Evolutionary conservation across 2,113 vertebrate species (phyloP).

Genomic region (Caretta caretta): DNA sequence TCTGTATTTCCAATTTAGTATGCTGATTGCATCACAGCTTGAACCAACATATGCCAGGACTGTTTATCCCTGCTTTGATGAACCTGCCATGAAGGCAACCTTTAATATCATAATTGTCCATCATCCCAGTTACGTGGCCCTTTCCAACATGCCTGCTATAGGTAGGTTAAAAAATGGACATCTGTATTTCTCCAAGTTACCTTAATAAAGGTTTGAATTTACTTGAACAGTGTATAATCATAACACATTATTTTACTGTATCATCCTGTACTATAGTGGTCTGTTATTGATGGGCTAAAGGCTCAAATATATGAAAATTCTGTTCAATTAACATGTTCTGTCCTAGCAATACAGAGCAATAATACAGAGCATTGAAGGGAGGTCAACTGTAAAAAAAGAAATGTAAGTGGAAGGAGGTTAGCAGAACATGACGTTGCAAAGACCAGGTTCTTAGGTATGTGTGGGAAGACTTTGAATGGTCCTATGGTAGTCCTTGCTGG

Average conservation of each 20-base stretch:
- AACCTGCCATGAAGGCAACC: slow-evolving; percentile 85
- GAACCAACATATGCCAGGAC: slow-evolving; percentile 81
- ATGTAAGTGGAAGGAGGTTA: neutral
- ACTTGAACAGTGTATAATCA: neutral
- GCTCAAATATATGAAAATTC: neutral
- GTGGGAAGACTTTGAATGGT: neutral
- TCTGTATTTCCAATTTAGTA: slow-evolving; percentile 68
- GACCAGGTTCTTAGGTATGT: neutral
- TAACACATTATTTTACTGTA: neutral
- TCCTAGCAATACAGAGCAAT: neutral
- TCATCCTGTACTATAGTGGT: neutral
- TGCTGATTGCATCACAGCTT: slow-evolving; percentile 80
- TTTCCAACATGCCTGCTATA: slow-evolving; percentile 86
- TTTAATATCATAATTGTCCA: slow-evolving; percentile 84
- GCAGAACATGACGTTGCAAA: neutral
- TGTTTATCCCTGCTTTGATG: slow-evolving; percentile 87
- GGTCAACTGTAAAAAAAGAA: neutral
- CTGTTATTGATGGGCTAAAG: neutral
- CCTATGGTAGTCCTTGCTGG: neutral
- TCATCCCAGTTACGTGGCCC: slow-evolving; percentile 79
- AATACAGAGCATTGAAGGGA: neutral
- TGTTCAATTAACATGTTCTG: neutral
- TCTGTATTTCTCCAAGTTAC: accelerated
- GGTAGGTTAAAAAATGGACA: slow-evolving; percentile 71
- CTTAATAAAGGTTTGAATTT: neutral